Base-by-base conservation (phyloP, 2,113 vertebrate genomes). In the Oncorhynchus nerka region DNA sequence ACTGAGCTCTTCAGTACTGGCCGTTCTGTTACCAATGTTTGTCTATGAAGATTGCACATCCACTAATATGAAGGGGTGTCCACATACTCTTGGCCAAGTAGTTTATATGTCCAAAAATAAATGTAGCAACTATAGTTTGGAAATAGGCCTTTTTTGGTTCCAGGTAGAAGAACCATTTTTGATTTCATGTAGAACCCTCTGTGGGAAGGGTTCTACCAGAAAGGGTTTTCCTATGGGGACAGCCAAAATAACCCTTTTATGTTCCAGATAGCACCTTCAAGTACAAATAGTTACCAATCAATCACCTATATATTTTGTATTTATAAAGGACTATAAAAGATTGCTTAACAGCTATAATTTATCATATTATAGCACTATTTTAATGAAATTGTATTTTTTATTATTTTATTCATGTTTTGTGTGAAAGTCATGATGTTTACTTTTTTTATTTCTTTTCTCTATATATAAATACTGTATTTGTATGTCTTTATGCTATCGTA, bases 371-470 rank as follows among this genome's bases (percentile, higher is more conserved):
- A 88, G 90, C 89, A 91, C 90, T 90, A 85, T 91, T 86, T 75
- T 85, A 78, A 90, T 88, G 73, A 90, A 92, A 94, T 86, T 90
- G 87, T 91, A 92, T 95, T 94, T 94, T 93, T 93, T 80, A 55
- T 89, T 87, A 83, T 87, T 67, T 85, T 84, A 81, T 88, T 22
- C 71, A 32, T 88, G 86, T 79, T 90, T 84, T 87, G 89, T 87
- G 90, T 91, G 91, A 91, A 92, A 93, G 92, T 94, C 93, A 92
- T 83, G 84, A 94, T 93, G 93, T 94, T 94, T 94, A 93, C 93
- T 92, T 94, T 92, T 92, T 91, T 92, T 85, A 89, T 87, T 73
- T 68, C 85, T 84, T 89, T 85, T 84, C 83, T 94, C 81, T 84
- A 81, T 62, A 13, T 62, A 13, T 62, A n/a, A 13, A n/a, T 62